A percentile compares a stretch with the other conserved stretches of the same genome.
phyloP scores from a whole-genome alignment of 2,113 vertebrate species.

The Alligator sinensis region DNA sequence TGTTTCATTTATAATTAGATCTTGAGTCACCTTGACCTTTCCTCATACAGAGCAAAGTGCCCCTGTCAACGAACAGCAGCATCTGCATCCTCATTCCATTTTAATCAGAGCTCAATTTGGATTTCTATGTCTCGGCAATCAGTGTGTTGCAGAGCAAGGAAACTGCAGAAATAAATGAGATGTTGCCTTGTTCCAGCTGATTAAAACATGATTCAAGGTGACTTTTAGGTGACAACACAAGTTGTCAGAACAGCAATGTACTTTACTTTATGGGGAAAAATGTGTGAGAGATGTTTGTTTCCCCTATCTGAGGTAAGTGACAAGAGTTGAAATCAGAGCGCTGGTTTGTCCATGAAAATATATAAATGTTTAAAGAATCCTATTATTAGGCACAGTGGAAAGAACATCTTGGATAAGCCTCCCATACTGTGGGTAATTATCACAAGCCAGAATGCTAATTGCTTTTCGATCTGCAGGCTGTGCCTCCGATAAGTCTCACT shows the following conservation, averaged over 20 bases:
- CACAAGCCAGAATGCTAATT: constrained; percentile 82
- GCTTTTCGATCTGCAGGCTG: constrained; percentile 79
- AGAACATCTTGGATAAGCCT: constrained; percentile 73
- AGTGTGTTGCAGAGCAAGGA: constrained; percentile 56
- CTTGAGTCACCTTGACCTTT: constrained; percentile 73
- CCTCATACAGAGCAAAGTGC: constrained; percentile 17
- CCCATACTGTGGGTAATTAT: constrained; percentile 83
- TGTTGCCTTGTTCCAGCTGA: constrained; percentile 72
- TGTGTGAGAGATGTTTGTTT: constrained; percentile 72
- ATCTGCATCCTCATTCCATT: constrained; percentile 71
- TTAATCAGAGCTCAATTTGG: constrained; percentile 78
- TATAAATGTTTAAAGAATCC: constrained; percentile 77
- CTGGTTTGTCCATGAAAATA: constrained; percentile 72
- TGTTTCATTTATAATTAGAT: constrained; percentile 47
- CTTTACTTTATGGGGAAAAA: constrained; percentile 37
- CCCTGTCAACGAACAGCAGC: constrained; percentile 28
- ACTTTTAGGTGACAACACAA: constrained; percentile 75
- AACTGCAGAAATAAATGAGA: constrained; percentile 79
- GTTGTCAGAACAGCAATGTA: constrained; percentile 63
- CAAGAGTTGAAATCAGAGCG: constrained; percentile 71
- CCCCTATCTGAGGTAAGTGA: constrained; percentile 64
- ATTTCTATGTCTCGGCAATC: constrained; percentile 70
- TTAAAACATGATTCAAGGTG: constrained; percentile 81
- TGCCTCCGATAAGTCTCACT: constrained; percentile 69
- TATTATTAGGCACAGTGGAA: constrained; percentile 82